These are phyloP conservation scores for Poecile montanus DNA, from an alignment of 2,797 vertebrate species.

Conservation along the genomic window DNA sequence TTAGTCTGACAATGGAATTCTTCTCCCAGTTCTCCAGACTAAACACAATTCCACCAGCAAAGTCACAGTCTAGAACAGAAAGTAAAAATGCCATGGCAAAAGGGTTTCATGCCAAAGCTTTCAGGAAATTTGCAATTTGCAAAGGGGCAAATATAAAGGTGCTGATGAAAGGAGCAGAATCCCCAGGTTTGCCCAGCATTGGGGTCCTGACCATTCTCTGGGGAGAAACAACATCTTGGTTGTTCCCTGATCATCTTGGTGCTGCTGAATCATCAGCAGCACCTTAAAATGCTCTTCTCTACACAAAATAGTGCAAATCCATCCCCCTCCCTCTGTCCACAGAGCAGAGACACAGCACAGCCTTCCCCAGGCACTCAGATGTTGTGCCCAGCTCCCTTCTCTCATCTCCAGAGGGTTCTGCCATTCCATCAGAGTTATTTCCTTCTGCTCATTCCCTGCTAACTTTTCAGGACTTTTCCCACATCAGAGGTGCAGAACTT, in stretches of 20 bases:
- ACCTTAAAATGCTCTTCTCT: not conserved
- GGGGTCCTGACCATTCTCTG: not conserved
- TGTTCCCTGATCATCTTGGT: not conserved
- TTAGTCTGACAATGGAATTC: not conserved
- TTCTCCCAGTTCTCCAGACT: not conserved
- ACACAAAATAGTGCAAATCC: not conserved
- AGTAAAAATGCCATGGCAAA: not conserved
- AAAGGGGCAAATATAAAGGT: not conserved
- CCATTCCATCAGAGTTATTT: not conserved
- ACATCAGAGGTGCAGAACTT: not conserved
- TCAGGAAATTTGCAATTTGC: not conserved
- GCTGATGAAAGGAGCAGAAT: not conserved
- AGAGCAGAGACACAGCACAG: not conserved
- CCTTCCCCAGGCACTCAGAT: accelerated
- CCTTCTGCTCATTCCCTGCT: not conserved
- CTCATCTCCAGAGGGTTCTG: not conserved
- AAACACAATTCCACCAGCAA: not conserved
- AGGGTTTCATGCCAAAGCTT: not conserved
- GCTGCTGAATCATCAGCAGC: not conserved
- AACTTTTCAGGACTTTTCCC: not conserved
- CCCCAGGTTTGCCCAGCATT: not conserved
- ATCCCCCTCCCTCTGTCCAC: not conserved
- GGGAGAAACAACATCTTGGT: not conserved
- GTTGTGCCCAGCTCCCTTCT: not conserved
- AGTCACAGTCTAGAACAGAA: not conserved